These are phyloP conservation scores for Smutsia gigantea DNA, from an alignment of 2,797 vertebrate species.

Conservation along the genomic window DNA sequence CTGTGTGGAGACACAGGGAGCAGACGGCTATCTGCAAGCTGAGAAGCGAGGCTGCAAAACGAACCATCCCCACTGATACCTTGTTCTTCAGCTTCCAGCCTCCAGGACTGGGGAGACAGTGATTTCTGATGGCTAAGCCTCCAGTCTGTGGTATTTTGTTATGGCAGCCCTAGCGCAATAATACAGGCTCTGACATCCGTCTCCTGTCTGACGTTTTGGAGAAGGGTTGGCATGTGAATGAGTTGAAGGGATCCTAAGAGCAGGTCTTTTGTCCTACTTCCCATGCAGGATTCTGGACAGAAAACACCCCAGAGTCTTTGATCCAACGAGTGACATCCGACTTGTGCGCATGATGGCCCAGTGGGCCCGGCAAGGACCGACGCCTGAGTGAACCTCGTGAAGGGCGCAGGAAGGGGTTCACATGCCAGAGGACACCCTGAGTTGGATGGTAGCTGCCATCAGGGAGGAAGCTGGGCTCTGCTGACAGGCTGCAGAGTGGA, in stretches of 20 bases:
- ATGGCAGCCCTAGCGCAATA: neutral
- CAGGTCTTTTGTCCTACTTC: neutral
- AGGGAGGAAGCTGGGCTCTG: neutral
- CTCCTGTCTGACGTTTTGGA: neutral
- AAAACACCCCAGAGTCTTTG: neutral
- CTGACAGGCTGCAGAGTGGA: fast-evolving
- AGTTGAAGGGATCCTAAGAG: neutral
- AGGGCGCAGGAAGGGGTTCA: neutral
- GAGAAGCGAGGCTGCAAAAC: neutral
- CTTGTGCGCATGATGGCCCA: neutral
- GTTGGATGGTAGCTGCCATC: fast-evolving
- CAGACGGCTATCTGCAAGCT: fast-evolving
- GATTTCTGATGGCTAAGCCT: too few relatives aligned
- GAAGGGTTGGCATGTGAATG: neutral
- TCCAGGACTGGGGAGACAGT: neutral
- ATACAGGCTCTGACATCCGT: neutral
- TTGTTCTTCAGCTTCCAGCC: neutral
- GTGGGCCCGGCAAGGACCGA: neutral
- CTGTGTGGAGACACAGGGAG: too few relatives aligned
- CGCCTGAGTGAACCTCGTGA: fast-evolving
- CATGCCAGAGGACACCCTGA: neutral
- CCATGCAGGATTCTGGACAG: neutral
- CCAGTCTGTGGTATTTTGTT: neutral
- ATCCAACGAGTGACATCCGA: fast-evolving
- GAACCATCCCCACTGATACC: neutral